Conservation (phyloP, 2,113 vertebrate species). For the Sebastes schlegelii region DNA sequence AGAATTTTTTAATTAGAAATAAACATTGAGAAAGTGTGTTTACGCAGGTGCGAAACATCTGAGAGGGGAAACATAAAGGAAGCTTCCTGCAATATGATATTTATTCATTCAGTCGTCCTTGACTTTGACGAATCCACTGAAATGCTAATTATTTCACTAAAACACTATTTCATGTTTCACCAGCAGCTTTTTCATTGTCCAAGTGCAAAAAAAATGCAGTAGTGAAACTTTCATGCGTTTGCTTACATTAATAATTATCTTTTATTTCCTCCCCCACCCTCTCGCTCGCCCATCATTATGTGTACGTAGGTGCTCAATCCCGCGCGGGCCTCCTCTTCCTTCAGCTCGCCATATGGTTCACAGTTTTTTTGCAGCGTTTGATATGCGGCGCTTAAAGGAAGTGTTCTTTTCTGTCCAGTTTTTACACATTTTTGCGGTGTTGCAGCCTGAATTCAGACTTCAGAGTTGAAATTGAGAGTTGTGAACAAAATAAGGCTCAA, state of each 20-base stretch:
- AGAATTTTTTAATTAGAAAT: slow-evolving; percentile 61
- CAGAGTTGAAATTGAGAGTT: slow-evolving; percentile 3
- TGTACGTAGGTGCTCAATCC: slow-evolving; percentile 62
- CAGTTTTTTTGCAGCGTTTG: slow-evolving; percentile 47
- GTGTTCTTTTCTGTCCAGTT: slow-evolving; percentile 23
- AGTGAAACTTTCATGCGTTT: slow-evolving; percentile 14
- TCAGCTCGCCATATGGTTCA: slow-evolving; percentile 61
- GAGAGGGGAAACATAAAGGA: slow-evolving; percentile 56
- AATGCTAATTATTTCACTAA: slow-evolving; percentile 71
- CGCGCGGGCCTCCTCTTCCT: slow-evolving; percentile 36
- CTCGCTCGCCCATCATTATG: slow-evolving; percentile 31
- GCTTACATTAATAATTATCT: slow-evolving; percentile 51
- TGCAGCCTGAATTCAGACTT: slow-evolving; percentile 17
- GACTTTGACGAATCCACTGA: slow-evolving; percentile 66
- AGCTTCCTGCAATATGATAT: slow-evolving; percentile 50
- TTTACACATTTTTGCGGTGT: slow-evolving; percentile 11
- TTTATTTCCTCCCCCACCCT: neutral
- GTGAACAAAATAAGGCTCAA: slow-evolving; percentile 20
- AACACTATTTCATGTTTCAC: slow-evolving; percentile 61
- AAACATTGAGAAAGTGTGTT: slow-evolving; percentile 44
- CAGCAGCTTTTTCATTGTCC: slow-evolving; percentile 13
- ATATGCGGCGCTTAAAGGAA: slow-evolving; percentile 39
- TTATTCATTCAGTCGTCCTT: slow-evolving; percentile 63
- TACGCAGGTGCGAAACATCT: slow-evolving; percentile 63
- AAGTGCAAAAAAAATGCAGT: slow-evolving; percentile 10